phyloP scores from a whole-genome alignment of 2,888 invertebrate genomes.

The Macaria liturata region DNA sequence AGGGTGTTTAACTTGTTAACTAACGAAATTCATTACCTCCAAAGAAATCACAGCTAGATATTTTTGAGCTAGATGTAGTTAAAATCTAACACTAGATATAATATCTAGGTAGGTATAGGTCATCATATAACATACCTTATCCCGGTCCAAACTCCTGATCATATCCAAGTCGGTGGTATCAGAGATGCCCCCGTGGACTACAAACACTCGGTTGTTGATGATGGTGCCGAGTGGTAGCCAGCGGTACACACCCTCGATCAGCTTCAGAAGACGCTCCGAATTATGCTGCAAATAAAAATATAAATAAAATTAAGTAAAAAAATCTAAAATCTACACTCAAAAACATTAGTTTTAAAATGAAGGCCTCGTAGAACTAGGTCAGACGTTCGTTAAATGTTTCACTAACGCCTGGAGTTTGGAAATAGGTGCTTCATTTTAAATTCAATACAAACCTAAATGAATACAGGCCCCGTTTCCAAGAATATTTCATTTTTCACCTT shows the following conservation, averaged over 20 bases:
- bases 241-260: conserved; percentile 95
- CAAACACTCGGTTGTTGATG: conserved; percentile 94
- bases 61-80: too few relatives aligned
- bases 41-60: too few relatives aligned
- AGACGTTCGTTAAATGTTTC: too few relatives aligned
- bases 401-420: neutral
- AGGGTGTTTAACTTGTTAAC: too few relatives aligned
- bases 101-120: too few relatives aligned
- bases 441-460: conserved; percentile 7
- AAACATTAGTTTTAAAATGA: too few relatives aligned
- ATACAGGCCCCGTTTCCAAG: neutral
- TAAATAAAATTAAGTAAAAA: neutral
- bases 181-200: conserved; percentile 97
- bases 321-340: too few relatives aligned
- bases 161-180: conserved; percentile 92
- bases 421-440: neutral
- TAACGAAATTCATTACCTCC: too few relatives aligned
- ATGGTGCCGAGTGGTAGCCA: conserved; percentile 96
- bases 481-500: conserved; percentile 11
- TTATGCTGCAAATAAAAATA: conserved; percentile 83
- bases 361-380: too few relatives aligned
- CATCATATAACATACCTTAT: conserved; percentile 85
- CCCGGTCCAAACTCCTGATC: conserved; percentile 90
- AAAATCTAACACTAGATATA: too few relatives aligned
- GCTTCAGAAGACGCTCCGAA: conserved; percentile 88